A percentile compares a stretch with the other conserved stretches of the same genome.
Conservation (phyloP, 92 coral and sea anemone species). For the Epizoanthus illoricatus region DNA sequence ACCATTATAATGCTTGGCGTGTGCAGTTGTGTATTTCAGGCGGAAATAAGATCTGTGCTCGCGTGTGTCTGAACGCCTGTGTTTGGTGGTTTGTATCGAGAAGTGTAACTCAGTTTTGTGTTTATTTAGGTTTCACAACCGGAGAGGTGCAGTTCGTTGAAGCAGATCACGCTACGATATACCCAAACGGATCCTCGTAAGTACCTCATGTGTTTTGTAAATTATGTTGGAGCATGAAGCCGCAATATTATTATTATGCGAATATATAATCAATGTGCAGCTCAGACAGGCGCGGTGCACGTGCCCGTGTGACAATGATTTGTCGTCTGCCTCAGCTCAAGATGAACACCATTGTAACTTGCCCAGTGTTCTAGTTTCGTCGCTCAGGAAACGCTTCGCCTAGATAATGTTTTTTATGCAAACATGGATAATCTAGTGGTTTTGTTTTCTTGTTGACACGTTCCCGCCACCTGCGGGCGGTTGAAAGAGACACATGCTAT, state of each 20-base stretch:
- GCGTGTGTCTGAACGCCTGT: neutral
- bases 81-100: neutral
- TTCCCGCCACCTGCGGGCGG: constrained; percentile 81
- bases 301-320: constrained; percentile 9
- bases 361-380: neutral
- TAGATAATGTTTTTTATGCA: constrained; percentile 24
- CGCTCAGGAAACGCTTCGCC: constrained; percentile 30
- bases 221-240: neutral
- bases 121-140: constrained; percentile 78
- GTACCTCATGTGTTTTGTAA: constrained; percentile 38
- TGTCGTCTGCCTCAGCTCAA: neutral
- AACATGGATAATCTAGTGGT: constrained; percentile 45
- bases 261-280: neutral
- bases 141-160: constrained; percentile 96
- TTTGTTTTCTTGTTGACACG: constrained; percentile 76
- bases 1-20: constrained; percentile 26
- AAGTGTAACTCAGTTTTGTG: constrained; percentile 6
- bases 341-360: neutral
- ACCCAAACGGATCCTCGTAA: constrained; percentile 92
- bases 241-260: neutral
- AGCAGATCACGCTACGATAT: constrained; percentile 84
- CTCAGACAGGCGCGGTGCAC: constrained; percentile 2
- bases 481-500: constrained; percentile 73
- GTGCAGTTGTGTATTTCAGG: neutral
- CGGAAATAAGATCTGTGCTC: neutral